Conservation (phyloP, 2,113 vertebrate species). For the Campylomormyrus numenius region DNA sequence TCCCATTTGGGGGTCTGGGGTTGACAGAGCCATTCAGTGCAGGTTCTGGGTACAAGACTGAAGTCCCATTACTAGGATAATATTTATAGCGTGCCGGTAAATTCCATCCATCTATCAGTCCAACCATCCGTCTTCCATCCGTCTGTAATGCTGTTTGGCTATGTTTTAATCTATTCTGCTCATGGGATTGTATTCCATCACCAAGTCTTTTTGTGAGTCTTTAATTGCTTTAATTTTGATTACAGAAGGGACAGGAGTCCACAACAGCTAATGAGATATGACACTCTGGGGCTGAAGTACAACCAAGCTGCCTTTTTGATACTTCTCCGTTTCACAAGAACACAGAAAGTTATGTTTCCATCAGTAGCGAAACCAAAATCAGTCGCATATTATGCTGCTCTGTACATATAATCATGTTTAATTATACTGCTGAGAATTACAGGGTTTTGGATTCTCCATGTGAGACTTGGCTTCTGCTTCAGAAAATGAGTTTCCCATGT, state of each 20-base stretch:
- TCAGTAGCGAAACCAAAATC: neutral
- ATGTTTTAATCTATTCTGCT: slow-evolving; percentile 44
- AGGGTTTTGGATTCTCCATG: slow-evolving; percentile 12
- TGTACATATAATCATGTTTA: slow-evolving; percentile 32
- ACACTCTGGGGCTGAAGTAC: slow-evolving; percentile 38
- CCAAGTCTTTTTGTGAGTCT: slow-evolving; percentile 39
- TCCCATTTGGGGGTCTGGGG: slow-evolving; percentile 7
- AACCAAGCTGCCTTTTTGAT: slow-evolving; percentile 39
- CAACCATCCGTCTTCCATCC: neutral
- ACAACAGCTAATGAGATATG: slow-evolving; percentile 45
- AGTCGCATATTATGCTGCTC: slow-evolving; percentile 4
- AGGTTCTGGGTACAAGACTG: neutral
- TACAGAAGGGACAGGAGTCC: slow-evolving; percentile 45
- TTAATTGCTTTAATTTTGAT: slow-evolving; percentile 45
- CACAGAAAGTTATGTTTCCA: neutral
- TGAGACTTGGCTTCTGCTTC: neutral
- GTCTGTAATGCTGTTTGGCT: slow-evolving; percentile 22
- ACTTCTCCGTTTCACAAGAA: neutral
- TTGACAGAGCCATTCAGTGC: neutral
- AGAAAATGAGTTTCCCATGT: neutral
- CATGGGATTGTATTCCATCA: slow-evolving; percentile 42
- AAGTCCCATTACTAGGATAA: neutral
- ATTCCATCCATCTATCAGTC: neutral
- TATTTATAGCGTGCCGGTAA: neutral
- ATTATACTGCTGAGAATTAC: slow-evolving; percentile 33